Base-by-base conservation (phyloP, 2,888 invertebrate species). In the Hypsopygia costalis region DNA sequence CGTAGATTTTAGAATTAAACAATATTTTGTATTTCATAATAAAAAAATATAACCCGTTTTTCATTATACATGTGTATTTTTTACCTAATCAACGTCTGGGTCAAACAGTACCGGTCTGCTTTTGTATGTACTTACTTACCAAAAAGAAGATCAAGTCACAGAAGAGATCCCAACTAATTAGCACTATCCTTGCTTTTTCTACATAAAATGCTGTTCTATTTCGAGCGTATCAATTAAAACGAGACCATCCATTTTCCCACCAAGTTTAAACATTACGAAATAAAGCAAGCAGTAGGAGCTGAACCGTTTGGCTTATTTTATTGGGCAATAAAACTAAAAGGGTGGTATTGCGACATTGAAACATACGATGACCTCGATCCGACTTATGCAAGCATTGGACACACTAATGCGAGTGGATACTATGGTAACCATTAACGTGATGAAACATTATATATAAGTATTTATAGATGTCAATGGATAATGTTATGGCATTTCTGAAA, bases 261-360 rank as follows among this genome's bases (percentile, higher is more conserved):
- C 43, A 46, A 47, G 42, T 49, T 51, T 40, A 40, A 49, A 43
- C 62, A 66, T 62, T 59, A 58, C 48, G 67, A 66, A 69, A 73
- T 69, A 73, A 73, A 65, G 63, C 66, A 72, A 72, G 69, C 70
- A 74, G 74, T 71, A 70, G 52, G 49, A 3, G 4, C 16, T 16
- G 58, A 59, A 56, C 49, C 62, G 68, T 70, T 69, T 60, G 55
- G 62, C 56, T 67, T 61, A 63, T 74, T 83, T 85, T 82, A 83
- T 83, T 59, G 63, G 55, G 58, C 55, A 76, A 63, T 83, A 83
- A 85, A 85, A 78, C 80, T 80, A 79, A 83, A 83, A 86, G 79
- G 82, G 79, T 77, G 74, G 69, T 64, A 62, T 78, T 79, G 72
- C 72, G 75, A 76, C 77, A 79, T 74, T 73, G 70, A 69, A 81